Evolutionary conservation across 64 coral and sea anemone species (phyloP).

Genomic region (Pocillopora verrucosa): DNA sequence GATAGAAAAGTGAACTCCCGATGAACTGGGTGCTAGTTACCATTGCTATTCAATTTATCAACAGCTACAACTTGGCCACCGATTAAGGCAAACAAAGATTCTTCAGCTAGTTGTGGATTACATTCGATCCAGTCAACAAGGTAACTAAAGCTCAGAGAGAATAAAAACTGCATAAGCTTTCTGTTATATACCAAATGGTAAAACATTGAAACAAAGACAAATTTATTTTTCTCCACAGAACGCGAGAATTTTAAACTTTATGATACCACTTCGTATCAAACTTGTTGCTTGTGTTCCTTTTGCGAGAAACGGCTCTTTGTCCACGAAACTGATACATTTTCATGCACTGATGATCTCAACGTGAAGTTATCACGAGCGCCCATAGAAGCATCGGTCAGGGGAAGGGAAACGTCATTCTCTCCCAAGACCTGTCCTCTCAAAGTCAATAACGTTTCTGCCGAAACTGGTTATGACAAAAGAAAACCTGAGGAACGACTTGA

Average conservation of each 20-base stretch:
- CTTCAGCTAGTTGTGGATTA: slow-evolving; percentile 19
- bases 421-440: background rate
- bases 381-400: background rate
- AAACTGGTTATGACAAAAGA: background rate
- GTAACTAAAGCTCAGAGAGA: background rate
- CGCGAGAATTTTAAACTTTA: background rate
- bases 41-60: background rate
- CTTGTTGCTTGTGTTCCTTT: background rate
- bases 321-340: background rate
- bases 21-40: no score
- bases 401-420: background rate
- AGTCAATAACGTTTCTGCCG: background rate
- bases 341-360: background rate
- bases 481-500: no score
- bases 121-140: background rate
- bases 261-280: background rate
- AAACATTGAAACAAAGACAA: background rate
- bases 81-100: slow-evolving; percentile 9
- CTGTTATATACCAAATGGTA: background rate
- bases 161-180: background rate
- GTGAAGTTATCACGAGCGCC: no score
- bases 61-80: slow-evolving; percentile 1
- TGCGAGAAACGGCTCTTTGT: background rate
- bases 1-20: no score
- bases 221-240: background rate